Percentiles rank a stretch among this genome's conserved stretches.
phyloP scores from a whole-genome alignment of 2,113 vertebrate species.

The Acrocephalus kingi region DNA sequence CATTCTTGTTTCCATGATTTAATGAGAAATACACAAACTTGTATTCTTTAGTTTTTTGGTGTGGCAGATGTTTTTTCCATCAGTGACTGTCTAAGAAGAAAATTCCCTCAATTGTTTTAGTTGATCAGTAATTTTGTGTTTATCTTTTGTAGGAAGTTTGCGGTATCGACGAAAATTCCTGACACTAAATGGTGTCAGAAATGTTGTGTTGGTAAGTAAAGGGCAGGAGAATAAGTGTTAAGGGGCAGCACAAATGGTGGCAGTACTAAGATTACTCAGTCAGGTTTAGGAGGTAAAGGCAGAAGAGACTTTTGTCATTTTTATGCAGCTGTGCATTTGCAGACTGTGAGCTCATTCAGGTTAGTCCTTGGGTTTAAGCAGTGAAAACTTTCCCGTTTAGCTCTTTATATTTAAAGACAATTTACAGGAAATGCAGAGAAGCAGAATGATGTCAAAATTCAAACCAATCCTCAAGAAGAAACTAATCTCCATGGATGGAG shows the following conservation, averaged over 20 bases:
- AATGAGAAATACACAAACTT: neutral
- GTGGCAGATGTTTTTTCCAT: neutral
- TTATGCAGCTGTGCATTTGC: neutral
- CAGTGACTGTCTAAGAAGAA: neutral
- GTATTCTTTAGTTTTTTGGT: neutral
- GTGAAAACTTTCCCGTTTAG: neutral
- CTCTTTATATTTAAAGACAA: neutral
- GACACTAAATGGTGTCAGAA: conserved; percentile 99
- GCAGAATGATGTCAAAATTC: neutral
- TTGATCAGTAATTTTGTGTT: neutral
- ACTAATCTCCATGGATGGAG: neutral
- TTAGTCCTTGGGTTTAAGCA: neutral
- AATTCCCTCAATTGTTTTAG: neutral
- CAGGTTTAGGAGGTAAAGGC: neutral
- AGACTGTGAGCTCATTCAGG: neutral
- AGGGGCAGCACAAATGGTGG: neutral
- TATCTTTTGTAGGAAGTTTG: conserved; percentile 88
- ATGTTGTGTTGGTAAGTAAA: conserved; percentile 94
- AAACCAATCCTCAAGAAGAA: neutral
- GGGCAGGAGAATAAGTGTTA: neutral
- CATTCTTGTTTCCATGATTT: neutral
- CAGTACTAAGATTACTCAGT: neutral
- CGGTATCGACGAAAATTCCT: conserved; percentile 96
- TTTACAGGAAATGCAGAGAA: neutral
- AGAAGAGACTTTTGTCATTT: neutral